Conservation (phyloP, 2,888 invertebrate genomes). For the Chymomyza procnemis region DNA sequence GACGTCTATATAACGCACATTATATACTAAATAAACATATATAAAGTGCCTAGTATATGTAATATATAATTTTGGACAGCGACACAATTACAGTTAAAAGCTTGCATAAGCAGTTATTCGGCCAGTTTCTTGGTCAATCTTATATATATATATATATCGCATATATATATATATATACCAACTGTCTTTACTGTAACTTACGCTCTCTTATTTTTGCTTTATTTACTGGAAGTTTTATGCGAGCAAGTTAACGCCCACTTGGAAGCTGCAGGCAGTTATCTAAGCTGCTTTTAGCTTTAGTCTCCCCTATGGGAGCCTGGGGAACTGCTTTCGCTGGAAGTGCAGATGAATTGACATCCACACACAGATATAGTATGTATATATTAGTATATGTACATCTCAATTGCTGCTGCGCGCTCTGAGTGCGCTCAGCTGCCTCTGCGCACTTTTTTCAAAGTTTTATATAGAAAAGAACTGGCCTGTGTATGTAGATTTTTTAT, state of each 20-base stretch:
- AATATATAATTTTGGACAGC: constrained; percentile 22
- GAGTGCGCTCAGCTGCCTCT: background rate
- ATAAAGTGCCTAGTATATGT: background rate
- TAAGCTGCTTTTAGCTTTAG: constrained; percentile 11
- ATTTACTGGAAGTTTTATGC: constrained; percentile 19
- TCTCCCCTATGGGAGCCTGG: too few relatives aligned
- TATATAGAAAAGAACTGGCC: background rate
- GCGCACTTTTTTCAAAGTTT: background rate
- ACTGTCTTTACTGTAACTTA: background rate
- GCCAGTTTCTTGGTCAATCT: constrained; percentile 40
- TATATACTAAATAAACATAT: constrained; percentile 28
- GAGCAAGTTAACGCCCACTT: constrained; percentile 48
- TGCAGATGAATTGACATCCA: background rate
- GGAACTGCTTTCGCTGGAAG: background rate
- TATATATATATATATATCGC: background rate
- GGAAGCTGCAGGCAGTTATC: constrained; percentile 13
- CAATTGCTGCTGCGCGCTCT: background rate
- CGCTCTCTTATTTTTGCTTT: background rate
- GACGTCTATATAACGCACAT: constrained; percentile 44
- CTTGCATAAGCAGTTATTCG: constrained; percentile 31
- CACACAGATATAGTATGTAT: background rate
- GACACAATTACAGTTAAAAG: constrained; percentile 46
- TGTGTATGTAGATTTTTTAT: background rate
- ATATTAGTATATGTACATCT: background rate
- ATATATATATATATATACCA: background rate